These are phyloP conservation scores for Drosophila antonietae DNA, from an alignment of 2,888 invertebrate genomes.

Conservation along the genomic window DNA sequence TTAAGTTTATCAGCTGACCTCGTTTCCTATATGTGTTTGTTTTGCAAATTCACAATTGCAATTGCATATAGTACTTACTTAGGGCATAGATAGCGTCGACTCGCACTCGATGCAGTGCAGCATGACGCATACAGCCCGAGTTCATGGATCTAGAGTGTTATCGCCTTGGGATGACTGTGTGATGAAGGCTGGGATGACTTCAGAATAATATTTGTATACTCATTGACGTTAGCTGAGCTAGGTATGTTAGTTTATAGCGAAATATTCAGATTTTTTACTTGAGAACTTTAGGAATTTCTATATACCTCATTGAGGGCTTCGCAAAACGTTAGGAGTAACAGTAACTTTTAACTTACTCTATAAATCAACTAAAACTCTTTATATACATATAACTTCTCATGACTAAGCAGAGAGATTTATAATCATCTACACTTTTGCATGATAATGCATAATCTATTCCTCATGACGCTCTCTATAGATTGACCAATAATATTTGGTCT, in stretches of 20 bases:
- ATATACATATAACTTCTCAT: too few species aligned
- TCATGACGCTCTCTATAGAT: too few species aligned
- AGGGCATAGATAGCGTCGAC: background rate
- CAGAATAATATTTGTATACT: background rate
- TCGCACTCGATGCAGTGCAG: conserved; percentile 11
- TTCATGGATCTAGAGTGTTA: conserved; percentile 1
- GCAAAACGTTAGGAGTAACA: too few species aligned
- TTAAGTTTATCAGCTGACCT: conserved; percentile 31
- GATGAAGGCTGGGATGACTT: background rate
- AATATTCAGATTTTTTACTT: too few species aligned
- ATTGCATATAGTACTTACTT: background rate
- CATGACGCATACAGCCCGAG: conserved; percentile 31
- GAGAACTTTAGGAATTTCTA: too few species aligned
- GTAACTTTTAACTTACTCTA: too few species aligned
- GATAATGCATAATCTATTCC: too few species aligned
- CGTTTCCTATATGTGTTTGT: background rate
- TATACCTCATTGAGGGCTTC: too few species aligned
- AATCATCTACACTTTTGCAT: too few species aligned
- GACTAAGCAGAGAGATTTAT: too few species aligned
- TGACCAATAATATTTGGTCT: too few species aligned
- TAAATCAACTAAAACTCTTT: too few species aligned
- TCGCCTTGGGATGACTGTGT: background rate
- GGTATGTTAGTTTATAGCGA: background rate
- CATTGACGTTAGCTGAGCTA: background rate
- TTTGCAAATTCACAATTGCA: background rate